Evolutionary conservation across 2,797 vertebrate genomes (phyloP).

Genomic region (Muscicapa comitata): DNA sequence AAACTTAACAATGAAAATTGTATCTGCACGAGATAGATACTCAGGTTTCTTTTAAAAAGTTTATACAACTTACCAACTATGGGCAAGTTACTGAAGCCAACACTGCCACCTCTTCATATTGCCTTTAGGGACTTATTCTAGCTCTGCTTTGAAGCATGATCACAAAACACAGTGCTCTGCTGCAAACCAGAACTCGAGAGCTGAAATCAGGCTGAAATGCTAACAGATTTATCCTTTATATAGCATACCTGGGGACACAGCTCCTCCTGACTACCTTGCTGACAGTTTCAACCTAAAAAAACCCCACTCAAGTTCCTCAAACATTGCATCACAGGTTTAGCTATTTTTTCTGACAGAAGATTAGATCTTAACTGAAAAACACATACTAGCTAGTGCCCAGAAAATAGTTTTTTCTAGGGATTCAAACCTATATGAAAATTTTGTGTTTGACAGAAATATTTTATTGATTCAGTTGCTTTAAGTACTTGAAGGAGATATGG

Average conservation of each 20-base stretch:
- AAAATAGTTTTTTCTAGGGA: not conserved
- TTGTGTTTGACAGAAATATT: not conserved
- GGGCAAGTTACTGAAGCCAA: not conserved
- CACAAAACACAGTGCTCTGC: not conserved
- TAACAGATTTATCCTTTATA: not conserved
- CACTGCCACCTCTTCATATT: not conserved
- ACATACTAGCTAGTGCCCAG: not conserved
- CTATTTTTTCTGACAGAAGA: not conserved
- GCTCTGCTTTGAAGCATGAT: not conserved
- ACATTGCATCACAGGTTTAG: not conserved
- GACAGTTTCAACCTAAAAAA: not conserved
- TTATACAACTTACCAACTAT: not conserved
- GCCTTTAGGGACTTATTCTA: not conserved
- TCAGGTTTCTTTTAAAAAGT: not conserved
- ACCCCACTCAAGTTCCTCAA: not conserved
- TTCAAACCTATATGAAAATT: not conserved
- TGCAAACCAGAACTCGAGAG: not conserved
- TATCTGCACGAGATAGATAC: fast-evolving
- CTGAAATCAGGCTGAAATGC: not conserved
- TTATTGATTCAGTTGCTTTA: not conserved
- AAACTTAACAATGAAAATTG: not conserved
- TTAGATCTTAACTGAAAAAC: not conserved
- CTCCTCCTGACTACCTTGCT: not conserved
- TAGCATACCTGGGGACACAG: not conserved
- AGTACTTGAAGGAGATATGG: not conserved